A percentile compares a stretch with the other conserved stretches of the same genome.
Evolutionary conservation across 2,888 invertebrate genomes (phyloP).

Genomic region (Rotaria macrura): DNA sequence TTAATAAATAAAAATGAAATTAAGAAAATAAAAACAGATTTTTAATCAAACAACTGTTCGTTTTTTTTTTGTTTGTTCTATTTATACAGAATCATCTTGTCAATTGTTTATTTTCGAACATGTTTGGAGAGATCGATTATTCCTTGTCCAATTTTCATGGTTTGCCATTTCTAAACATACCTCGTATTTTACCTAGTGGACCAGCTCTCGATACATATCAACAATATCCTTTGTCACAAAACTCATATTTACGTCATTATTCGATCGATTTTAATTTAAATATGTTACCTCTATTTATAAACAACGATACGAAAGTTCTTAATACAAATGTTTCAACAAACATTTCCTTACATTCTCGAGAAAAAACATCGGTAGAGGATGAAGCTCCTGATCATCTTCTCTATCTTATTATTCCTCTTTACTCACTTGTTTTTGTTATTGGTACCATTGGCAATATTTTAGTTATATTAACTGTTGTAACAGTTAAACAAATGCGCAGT

Average conservation of each 20-base stretch:
- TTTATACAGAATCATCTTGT: background rate
- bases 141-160: background rate
- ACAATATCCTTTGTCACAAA: background rate
- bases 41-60: too few species aligned
- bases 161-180: background rate
- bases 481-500: constrained; percentile 74
- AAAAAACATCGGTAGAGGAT: background rate
- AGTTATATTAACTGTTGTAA: constrained; percentile 77
- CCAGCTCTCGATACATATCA: background rate
- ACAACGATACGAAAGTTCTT: background rate
- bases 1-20: background rate
- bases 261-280: background rate
- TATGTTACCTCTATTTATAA: background rate
- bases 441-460: constrained; percentile 79
- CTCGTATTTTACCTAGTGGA: background rate
- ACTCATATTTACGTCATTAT: background rate
- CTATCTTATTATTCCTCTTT: constrained; percentile 9
- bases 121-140: background rate
- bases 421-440: constrained; percentile 43
- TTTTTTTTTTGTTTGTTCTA: background rate
- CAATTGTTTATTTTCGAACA: background rate
- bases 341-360: background rate
- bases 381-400: background rate
- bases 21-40: too few species aligned
- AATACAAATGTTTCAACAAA: background rate